A percentile compares a stretch with the other conserved stretches of the same genome.
Conservation (phyloP, 2,888 invertebrate genomes). For the Osmoderma eremita region DNA sequence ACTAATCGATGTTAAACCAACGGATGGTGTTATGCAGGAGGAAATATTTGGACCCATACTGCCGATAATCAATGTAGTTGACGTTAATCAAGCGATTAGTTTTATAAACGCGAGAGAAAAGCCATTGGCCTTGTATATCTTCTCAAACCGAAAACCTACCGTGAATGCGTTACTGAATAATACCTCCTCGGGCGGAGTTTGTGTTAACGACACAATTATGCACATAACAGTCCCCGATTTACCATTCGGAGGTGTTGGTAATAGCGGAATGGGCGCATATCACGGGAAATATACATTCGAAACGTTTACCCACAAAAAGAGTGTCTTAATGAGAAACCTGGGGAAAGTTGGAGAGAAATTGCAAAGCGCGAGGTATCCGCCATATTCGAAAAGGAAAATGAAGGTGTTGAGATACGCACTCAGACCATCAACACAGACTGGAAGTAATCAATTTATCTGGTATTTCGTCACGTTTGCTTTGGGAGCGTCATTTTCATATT, state of each 20-base stretch:
- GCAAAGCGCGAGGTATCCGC: conserved; percentile 80
- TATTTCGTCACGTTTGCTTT: conserved; percentile 27
- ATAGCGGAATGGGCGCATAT: conserved; percentile 92
- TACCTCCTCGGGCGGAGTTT: conserved; percentile 82
- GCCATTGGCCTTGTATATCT: conserved; percentile 90
- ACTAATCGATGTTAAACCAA: conserved; percentile 61
- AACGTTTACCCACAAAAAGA: conserved; percentile 92
- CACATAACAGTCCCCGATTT: conserved; percentile 86
- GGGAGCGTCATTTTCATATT: no score
- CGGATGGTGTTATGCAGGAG: conserved; percentile 85
- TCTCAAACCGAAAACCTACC: conserved; percentile 70
- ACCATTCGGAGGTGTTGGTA: conserved; percentile 97
- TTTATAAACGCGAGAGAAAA: conserved; percentile 91
- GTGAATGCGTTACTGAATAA: conserved; percentile 71
- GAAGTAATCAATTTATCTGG: not conserved
- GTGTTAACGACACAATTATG: conserved; percentile 87
- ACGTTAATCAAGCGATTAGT: conserved; percentile 88
- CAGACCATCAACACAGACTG: conserved; percentile 9
- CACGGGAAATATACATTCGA: conserved; percentile 93
- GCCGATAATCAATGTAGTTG: conserved; percentile 85
- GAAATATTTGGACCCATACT: conserved; percentile 98
- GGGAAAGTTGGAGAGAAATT: conserved; percentile 75
- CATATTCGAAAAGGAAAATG: conserved; percentile 80
- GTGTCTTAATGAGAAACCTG: conserved; percentile 77
- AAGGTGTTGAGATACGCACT: conserved; percentile 52